Evolutionary conservation across 2,797 vertebrate species (phyloP).

Genomic region (Tenualosa thibaudeaui): DNA sequence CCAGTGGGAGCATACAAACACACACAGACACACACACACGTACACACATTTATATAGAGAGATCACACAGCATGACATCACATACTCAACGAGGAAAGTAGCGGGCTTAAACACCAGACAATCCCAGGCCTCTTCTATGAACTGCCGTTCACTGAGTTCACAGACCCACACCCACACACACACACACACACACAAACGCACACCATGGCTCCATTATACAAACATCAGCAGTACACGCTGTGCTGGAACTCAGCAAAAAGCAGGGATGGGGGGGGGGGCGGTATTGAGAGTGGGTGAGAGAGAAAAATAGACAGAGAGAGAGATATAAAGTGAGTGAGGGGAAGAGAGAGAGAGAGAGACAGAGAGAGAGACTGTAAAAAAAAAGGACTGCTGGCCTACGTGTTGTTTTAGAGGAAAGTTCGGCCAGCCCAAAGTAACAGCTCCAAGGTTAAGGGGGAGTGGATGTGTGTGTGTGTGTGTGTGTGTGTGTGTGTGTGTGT

Average conservation of each 20-base stretch:
- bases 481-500: background rate
- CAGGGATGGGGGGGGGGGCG: background rate
- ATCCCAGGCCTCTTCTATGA: background rate
- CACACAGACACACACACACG: conserved; percentile 1
- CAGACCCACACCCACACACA: background rate
- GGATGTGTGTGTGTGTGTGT: background rate
- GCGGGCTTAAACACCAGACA: background rate
- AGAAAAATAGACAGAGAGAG: background rate
- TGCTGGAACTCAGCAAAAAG: conserved; percentile 19
- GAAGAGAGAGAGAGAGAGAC: background rate
- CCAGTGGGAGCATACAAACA: background rate
- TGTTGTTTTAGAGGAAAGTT: background rate
- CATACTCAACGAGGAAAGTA: background rate
- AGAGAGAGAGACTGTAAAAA: background rate
- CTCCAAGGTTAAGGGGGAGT: conserved; percentile 9
- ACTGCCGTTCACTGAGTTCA: background rate
- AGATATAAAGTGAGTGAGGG: background rate
- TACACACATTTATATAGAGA: background rate
- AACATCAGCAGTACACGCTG: conserved; percentile 26
- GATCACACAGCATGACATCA: conserved; percentile 3
- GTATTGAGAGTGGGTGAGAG: background rate
- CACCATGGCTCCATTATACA: conserved; percentile 13
- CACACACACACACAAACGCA: conserved; percentile 13
- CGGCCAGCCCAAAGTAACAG: background rate
- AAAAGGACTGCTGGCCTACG: background rate